These are phyloP conservation scores for Tachypleus tridentatus DNA, from an alignment of 1,140 invertebrate genomes.

Conservation along the genomic window DNA sequence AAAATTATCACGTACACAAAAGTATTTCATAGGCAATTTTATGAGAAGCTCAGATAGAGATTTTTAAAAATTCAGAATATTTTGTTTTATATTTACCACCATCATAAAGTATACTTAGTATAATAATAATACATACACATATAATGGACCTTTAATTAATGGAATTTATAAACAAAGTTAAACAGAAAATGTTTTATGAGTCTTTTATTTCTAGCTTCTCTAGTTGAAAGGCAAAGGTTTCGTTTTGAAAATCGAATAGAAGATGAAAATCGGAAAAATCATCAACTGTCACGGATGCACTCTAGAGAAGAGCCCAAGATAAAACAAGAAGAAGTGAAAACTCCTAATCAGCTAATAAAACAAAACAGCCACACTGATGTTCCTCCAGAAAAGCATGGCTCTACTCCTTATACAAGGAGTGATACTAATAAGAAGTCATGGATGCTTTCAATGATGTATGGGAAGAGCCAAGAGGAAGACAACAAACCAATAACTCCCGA, in stretches of 20 bases:
- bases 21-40: too few relatives aligned
- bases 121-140: too few relatives aligned
- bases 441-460: constrained; percentile 42
- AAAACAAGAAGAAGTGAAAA: background rate
- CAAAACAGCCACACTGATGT: constrained; percentile 9
- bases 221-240: constrained; percentile 8
- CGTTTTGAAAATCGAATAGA: constrained; percentile 22
- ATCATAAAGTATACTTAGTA: too few relatives aligned
- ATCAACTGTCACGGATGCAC: constrained; percentile 26
- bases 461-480: constrained; percentile 18
- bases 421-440: constrained; percentile 46
- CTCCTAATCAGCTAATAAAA: background rate
- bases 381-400: background rate
- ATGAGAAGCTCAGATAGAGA: too few relatives aligned
- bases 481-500: background rate
- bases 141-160: too few relatives aligned
- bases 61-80: too few relatives aligned
- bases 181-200: too few relatives aligned
- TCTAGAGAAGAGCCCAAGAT: background rate
- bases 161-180: too few relatives aligned
- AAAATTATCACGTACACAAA: too few relatives aligned
- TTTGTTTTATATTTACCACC: too few relatives aligned
- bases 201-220: background rate
- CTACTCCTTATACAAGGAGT: background rate
- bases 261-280: constrained; percentile 28